Percentiles rank a stretch among this genome's conserved stretches.
Evolutionary conservation across 2,797 vertebrate genomes (phyloP).

Genomic region (Rousettus madagascariensis): DNA sequence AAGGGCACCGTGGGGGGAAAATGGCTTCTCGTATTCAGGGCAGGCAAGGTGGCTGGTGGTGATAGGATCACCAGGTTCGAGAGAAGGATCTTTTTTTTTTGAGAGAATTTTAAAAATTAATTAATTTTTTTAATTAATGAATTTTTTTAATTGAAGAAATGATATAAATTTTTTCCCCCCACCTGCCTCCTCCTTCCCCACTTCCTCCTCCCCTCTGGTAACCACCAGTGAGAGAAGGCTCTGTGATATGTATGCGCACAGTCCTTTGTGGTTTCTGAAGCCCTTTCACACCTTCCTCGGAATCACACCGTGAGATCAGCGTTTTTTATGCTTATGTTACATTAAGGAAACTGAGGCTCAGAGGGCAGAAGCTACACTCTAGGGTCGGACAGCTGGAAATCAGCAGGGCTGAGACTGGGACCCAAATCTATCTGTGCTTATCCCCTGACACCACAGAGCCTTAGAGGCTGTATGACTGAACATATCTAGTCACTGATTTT

Average conservation of each 20-base stretch:
- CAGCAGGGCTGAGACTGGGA: constrained; percentile 26
- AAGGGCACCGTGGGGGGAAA: not conserved
- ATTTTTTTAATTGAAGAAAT: too few species aligned
- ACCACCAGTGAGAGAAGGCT: too few species aligned
- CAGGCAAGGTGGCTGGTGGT: not conserved
- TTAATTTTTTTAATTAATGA: too few species aligned
- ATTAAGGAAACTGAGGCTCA: constrained; percentile 39
- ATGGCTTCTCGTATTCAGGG: not conserved
- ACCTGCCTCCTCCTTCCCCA: too few species aligned
- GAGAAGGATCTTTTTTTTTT: not conserved
- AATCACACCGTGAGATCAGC: not conserved
- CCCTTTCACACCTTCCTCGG: not conserved
- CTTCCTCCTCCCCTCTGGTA: too few species aligned
- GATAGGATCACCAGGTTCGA: not conserved
- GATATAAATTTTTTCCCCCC: too few species aligned
- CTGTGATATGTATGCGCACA: accelerated
- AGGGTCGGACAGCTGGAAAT: not conserved
- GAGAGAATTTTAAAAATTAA: too few species aligned
- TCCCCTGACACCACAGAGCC: not conserved
- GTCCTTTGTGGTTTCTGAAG: not conserved
- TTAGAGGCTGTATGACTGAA: not conserved
- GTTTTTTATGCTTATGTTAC: not conserved
- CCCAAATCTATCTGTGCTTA: not conserved
- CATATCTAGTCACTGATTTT: not conserved
- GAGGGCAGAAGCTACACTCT: not conserved